Base-by-base conservation (phyloP, 1,140 invertebrate genomes). In the Aphaenogaster rudis region DNA sequence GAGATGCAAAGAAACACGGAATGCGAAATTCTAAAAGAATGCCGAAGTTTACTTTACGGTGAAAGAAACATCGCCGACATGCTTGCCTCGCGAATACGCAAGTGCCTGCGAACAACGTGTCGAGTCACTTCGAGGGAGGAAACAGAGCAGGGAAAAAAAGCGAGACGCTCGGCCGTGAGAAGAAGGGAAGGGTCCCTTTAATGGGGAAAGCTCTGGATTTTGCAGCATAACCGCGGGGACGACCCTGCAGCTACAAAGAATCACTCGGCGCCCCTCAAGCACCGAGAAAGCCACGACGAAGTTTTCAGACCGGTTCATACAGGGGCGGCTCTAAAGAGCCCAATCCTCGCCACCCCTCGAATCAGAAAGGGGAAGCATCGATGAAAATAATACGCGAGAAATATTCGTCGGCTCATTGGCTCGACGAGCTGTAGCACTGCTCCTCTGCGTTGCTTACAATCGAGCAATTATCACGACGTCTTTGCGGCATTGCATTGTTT, bases 221-320 rank as follows among this genome's bases (percentile, higher is more conserved):
- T 91, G 90, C 84, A 77, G 91, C 90, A 87, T 91, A 91, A 91
- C 86, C 89, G 77, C 87, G 88, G 90, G 89, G 63, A 85, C 89
- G 76, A 80, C 79, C 79, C 67, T 72, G 81, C 76, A 85, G 89
- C 89, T 91, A 89, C 90, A 91, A 91, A 91, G 89, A 91, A 91
- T 91, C 90, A 91, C 90, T 91, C 89, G 87, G 42, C 69, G 42
- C 69, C 69, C 84, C 66, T 74, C 50, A 84, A 85, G 69, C 50
- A 57, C 78, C 71, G 77, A 86, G 90, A 80, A 88, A 91, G 69
- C 87, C 61, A 67, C 90, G 89, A 57, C 77, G 59, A 91, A 91
- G 87, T 91, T 91, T 91, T 91, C 89, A 91, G 90, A 77, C 84
- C 69, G 80, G 61, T 76, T 90, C 79, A 76, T 54, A 21, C 48